These are phyloP conservation scores for Megastigmus dorsalis DNA, from an alignment of 2,888 invertebrate species.

Conservation along the genomic window DNA sequence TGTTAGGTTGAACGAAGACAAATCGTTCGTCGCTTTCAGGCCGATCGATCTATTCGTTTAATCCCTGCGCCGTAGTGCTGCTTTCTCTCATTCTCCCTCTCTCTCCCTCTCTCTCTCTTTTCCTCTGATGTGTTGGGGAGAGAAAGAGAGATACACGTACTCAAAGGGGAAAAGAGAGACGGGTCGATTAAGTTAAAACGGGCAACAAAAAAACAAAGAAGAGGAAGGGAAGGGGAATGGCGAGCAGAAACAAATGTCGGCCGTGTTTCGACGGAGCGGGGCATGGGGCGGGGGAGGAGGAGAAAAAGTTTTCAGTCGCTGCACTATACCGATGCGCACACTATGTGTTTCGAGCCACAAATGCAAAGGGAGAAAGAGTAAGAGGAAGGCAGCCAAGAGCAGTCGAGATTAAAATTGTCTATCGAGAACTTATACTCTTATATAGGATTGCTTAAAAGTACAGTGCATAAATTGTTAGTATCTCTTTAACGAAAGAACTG, in stretches of 20 bases:
- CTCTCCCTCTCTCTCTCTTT: no score
- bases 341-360: constrained; percentile 18
- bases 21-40: constrained; percentile 55
- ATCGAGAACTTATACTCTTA: constrained; percentile 1
- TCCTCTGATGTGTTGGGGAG: background rate
- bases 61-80: constrained; percentile 12
- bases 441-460: background rate
- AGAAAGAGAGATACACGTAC: background rate
- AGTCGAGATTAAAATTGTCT: constrained; percentile 28
- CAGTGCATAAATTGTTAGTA: no score
- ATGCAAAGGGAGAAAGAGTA: background rate
- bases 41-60: constrained; percentile 43
- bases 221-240: background rate
- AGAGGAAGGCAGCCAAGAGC: background rate
- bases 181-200: constrained; percentile 39
- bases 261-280: constrained; percentile 13
- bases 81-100: no score
- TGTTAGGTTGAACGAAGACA: constrained; percentile 57
- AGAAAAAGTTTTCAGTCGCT: constrained; percentile 22
- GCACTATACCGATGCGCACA: constrained; percentile 1
- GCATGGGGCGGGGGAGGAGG: background rate
- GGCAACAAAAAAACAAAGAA: constrained; percentile 45
- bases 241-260: constrained; percentile 39
- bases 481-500: no score
- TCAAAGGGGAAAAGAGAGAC: constrained; percentile 20